Evolutionary conservation across 1,140 invertebrate genomes (phyloP), one percentile per base, ranked within the genome.

Genomic region (Apocrypta bakeri): DNA sequence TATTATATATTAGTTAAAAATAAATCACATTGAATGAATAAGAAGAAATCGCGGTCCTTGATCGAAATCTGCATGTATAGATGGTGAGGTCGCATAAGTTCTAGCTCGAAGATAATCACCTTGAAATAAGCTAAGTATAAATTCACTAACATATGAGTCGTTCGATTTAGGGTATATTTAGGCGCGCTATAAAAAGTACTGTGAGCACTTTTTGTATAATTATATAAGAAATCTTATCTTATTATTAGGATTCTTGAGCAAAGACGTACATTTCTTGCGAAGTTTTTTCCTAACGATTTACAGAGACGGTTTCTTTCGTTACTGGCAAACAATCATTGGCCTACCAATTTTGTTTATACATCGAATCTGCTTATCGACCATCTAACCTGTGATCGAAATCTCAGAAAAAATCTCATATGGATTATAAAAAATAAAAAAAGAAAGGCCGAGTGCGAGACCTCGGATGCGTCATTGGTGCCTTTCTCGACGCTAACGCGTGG

Each of bases 111-210:
- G 42, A 72, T 11, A 61, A 48, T 72, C 42, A 4, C 66, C 77
- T 79, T 71, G n/a, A 27, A 69, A 17, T 31, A 2, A 48, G n/a
- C n/a, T 1, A 79, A 79, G 66, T 79, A 56, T 71, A 71, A 79
- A 66, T 69, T 79, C 77, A 79, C 69, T 79, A 71, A 31, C 66
- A 56, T 68, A 31, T 12, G 17, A 31, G 56, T 40, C 8, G 33
- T 14, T 24, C 33, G 11, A 24, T 56, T n/a, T 21, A 56, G 48
- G 48, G 7, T 56, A 48, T 56, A 37, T 37, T 37, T 42, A 42
- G 7, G 12, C 14, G 11, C 12, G 42, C 42, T 0, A 17, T 48
- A 17, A 48, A 48, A 48, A 17, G 42, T 17, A 14, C 42, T 17
- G 42, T 17, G 11, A 17, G 14, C 12, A 1, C 14, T 42, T 42